Evolutionary conservation across 1,140 invertebrate species (phyloP).

Genomic region (Panagrolaimus sp.): DNA sequence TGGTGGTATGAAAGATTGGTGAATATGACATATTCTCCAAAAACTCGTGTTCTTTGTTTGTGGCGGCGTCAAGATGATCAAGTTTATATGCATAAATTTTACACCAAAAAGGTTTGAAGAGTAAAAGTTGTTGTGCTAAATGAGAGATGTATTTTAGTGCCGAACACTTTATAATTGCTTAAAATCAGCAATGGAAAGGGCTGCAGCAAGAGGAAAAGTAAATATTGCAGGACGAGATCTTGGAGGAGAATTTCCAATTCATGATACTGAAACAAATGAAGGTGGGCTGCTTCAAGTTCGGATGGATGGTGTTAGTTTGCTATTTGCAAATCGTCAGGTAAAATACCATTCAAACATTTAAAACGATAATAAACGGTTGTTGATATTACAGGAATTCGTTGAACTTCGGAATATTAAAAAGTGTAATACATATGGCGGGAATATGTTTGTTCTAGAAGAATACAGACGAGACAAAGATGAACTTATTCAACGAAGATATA

Average conservation of each 20-base stretch:
- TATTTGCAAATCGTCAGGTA: conserved; percentile 98
- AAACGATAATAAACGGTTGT: no score
- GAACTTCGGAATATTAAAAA: conserved; percentile 96
- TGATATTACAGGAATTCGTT: conserved; percentile 90
- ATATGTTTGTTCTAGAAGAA: conserved; percentile 97
- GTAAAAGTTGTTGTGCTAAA: neutral
- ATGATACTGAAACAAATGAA: conserved; percentile 89
- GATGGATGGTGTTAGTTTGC: conserved; percentile 94
- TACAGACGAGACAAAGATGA: conserved; percentile 95
- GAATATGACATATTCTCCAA: conserved; percentile 98
- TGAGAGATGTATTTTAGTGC: conserved; percentile 69
- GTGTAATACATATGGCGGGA: conserved; percentile 90
- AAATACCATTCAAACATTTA: neutral
- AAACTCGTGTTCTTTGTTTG: conserved; percentile 89
- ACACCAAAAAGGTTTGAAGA: conserved; percentile 83
- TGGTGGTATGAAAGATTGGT: conserved; percentile 97
- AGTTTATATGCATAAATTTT: conserved; percentile 89
- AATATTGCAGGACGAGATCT: conserved; percentile 67
- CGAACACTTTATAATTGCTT: conserved; percentile 96
- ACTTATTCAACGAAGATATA: conserved; percentile 90
- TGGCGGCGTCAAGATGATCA: conserved; percentile 68
- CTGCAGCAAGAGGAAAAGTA: conserved; percentile 73
- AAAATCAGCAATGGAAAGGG: conserved; percentile 95
- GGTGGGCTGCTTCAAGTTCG: conserved; percentile 95
- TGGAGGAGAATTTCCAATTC: conserved; percentile 95